These are phyloP conservation scores for Turdus rufiventris DNA, from an alignment of 2,113 vertebrate genomes.

Conservation along the genomic window DNA sequence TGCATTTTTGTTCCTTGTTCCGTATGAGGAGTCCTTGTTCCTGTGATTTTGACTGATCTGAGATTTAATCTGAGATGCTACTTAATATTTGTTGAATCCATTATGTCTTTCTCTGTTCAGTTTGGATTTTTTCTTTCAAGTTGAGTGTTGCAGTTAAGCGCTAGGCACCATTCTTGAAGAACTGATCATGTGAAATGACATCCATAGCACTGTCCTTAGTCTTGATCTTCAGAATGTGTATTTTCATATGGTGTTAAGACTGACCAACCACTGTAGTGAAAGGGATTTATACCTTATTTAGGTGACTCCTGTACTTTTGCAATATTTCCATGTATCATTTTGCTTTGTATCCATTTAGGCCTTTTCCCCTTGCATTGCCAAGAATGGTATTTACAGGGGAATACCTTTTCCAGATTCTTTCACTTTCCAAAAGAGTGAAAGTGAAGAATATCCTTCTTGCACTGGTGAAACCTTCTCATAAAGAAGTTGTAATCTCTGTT, in stretches of 20 bases:
- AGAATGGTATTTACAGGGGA: neutral
- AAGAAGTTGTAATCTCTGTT: neutral
- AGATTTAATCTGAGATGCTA: neutral
- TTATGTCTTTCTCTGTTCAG: neutral
- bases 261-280: neutral
- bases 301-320: neutral
- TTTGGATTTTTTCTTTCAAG: neutral
- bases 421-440: neutral
- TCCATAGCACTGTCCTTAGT: neutral
- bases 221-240: neutral
- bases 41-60: neutral
- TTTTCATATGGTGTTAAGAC: neutral
- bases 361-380: neutral
- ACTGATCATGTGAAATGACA: neutral
- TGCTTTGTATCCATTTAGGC: neutral
- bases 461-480: neutral
- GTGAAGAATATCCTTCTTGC: neutral
- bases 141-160: neutral
- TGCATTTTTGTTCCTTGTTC: neutral
- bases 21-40: neutral
- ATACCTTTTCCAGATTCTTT: neutral
- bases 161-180: neutral
- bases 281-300: neutral
- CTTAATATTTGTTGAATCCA: rapidly evolving
- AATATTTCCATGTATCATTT: neutral